Conservation (phyloP, 2,888 invertebrate species). For the Leptinotarsa haldemani region DNA sequence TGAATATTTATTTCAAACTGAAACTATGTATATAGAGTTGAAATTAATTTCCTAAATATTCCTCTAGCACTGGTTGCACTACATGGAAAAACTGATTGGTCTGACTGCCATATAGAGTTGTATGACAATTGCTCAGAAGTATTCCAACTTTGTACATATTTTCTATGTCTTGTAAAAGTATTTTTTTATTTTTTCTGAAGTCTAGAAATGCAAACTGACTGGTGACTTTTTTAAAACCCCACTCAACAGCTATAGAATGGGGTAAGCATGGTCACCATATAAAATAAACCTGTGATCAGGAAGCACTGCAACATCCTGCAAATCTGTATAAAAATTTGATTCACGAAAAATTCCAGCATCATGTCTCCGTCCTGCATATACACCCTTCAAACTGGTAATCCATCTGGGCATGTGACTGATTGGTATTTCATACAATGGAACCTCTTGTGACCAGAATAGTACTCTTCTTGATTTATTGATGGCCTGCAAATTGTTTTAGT, state of each 20-base stretch:
- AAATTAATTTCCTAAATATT: constrained; percentile 27
- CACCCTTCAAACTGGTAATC: constrained; percentile 40
- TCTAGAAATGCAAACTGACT: constrained; percentile 42
- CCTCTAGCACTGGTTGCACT: constrained; percentile 24
- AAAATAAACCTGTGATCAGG: constrained; percentile 6
- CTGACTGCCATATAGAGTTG: constrained; percentile 33
- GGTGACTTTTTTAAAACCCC: constrained; percentile 47
- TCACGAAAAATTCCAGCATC: constrained; percentile 39
- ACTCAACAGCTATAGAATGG: constrained; percentile 42
- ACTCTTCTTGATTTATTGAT: constrained; percentile 20
- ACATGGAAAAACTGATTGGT: constrained; percentile 26
- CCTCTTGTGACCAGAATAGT: constrained; percentile 25
- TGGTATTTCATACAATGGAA: constrained; percentile 23
- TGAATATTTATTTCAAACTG: constrained; percentile 3
- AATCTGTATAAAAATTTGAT: constrained; percentile 23
- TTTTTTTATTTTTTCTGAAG: constrained; percentile 44
- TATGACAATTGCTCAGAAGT: constrained; percentile 42
- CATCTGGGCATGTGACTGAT: constrained; percentile 43
- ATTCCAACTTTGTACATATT: constrained; percentile 37
- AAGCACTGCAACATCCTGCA: constrained; percentile 28
- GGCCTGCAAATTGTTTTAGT: constrained; percentile 24
- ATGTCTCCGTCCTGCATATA: constrained; percentile 42
- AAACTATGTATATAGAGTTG: background rate
- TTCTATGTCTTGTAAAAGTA: constrained; percentile 42
- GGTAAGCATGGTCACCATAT: constrained; percentile 2